These are phyloP conservation scores for Lochmaea capreae DNA, from an alignment of 2,888 invertebrate species.

Conservation along the genomic window DNA sequence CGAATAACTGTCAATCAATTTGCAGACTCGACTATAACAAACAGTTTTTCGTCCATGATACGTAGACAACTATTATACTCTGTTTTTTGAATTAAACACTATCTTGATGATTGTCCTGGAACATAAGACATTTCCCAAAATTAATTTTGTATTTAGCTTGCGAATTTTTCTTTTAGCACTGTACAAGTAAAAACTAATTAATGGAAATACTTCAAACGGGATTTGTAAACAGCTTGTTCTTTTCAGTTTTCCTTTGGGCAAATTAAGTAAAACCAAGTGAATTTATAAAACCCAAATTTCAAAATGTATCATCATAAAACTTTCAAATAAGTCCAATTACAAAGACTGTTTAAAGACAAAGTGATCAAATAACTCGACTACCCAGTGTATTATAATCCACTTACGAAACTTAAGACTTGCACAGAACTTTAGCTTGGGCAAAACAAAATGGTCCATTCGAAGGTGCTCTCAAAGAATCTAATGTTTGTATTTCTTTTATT, in stretches of 20 bases:
- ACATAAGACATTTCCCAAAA: background rate
- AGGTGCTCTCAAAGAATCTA: constrained; percentile 31
- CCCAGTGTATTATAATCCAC: constrained; percentile 30
- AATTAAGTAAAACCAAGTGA: background rate
- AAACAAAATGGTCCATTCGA: constrained; percentile 31
- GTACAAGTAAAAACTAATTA: too few relatives aligned
- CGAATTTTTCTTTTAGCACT: too few relatives aligned
- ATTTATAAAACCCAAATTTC: background rate
- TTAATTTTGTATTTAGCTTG: background rate
- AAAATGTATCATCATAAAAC: constrained; percentile 5
- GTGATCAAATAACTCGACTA: constrained; percentile 30
- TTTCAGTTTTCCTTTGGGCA: too few relatives aligned
- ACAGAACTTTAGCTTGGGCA: constrained; percentile 30
- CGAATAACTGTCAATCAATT: too few relatives aligned
- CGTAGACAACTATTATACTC: too few relatives aligned
- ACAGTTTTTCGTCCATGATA: too few relatives aligned
- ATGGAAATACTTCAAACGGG: too few relatives aligned
- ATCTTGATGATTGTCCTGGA: background rate
- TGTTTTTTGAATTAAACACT: too few relatives aligned
- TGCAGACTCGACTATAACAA: too few relatives aligned
- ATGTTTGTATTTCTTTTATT: constrained; percentile 18
- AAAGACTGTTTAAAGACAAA: constrained; percentile 33
- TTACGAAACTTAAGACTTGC: constrained; percentile 28
- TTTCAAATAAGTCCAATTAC: constrained; percentile 15
- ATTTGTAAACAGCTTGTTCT: too few relatives aligned